phyloP scores from a whole-genome alignment of 2,113 vertebrate genomes.

The Felis chaus region DNA sequence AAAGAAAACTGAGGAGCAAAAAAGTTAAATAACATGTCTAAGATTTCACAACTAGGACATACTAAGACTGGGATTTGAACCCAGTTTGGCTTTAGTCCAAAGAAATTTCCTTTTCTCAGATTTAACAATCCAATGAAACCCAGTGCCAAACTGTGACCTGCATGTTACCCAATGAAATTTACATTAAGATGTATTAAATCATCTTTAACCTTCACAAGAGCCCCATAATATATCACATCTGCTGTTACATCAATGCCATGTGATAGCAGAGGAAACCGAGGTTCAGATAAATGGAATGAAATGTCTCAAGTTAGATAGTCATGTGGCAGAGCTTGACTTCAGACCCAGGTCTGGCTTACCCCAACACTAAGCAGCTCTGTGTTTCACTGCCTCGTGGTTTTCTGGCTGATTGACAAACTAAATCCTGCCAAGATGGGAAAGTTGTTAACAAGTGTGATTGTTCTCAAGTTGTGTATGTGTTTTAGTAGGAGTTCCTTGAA shows the following conservation, averaged over 20 bases:
- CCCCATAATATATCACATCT: background rate
- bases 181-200: background rate
- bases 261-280: slow-evolving; percentile 1
- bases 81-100: background rate
- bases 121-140: background rate
- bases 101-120: background rate
- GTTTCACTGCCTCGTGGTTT: background rate
- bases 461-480: background rate
- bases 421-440: background rate
- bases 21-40: background rate
- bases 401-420: background rate
- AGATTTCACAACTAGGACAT: background rate
- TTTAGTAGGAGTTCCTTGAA: background rate
- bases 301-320: background rate
- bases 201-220: background rate
- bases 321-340: background rate
- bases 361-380: background rate
- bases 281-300: background rate
- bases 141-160: background rate
- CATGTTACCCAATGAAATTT: background rate
- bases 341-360: background rate
- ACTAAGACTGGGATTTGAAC: background rate
- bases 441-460: background rate
- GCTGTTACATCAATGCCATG: background rate
- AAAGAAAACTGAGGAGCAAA: background rate